phyloP scores from a whole-genome alignment of 2,888 invertebrate species.

The Orgyia antiqua region DNA sequence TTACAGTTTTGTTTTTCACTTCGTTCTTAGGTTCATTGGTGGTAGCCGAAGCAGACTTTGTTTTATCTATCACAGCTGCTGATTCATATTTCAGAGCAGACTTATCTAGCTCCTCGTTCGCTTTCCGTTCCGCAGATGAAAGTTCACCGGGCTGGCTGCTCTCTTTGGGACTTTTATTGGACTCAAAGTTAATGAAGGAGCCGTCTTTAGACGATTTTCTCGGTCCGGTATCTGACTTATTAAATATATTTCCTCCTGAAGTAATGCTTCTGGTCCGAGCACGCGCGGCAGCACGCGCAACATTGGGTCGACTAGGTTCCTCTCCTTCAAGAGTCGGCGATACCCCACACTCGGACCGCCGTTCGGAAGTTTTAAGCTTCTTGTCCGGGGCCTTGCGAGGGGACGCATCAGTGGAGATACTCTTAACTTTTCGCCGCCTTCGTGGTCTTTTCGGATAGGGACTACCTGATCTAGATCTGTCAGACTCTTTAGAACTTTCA shows the following conservation, averaged over 20 bases:
- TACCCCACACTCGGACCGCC: constrained; percentile 84
- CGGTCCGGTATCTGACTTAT: constrained; percentile 76
- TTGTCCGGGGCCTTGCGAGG: constrained; percentile 84
- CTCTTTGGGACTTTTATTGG: constrained; percentile 77
- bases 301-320: constrained; percentile 79
- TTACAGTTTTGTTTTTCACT: constrained; percentile 34
- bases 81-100: constrained; percentile 33
- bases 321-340: constrained; percentile 86
- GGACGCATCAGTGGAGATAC: constrained; percentile 53
- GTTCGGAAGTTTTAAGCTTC: constrained; percentile 91
- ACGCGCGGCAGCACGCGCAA: constrained; percentile 74
- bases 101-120: constrained; percentile 75
- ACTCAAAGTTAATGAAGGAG: constrained; percentile 41
- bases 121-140: constrained; percentile 80
- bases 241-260: constrained; percentile 82
- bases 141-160: constrained; percentile 77
- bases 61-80: too few relatives aligned
- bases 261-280: constrained; percentile 83
- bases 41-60: too few relatives aligned
- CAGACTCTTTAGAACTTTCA: constrained; percentile 67
- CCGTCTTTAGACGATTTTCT: constrained; percentile 70
- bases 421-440: constrained; percentile 59
- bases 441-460: constrained; percentile 65
- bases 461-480: constrained; percentile 56
- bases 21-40: constrained; percentile 40